These are phyloP conservation scores for Epinotia demarniana DNA, from an alignment of 2,888 invertebrate genomes.

Conservation along the genomic window DNA sequence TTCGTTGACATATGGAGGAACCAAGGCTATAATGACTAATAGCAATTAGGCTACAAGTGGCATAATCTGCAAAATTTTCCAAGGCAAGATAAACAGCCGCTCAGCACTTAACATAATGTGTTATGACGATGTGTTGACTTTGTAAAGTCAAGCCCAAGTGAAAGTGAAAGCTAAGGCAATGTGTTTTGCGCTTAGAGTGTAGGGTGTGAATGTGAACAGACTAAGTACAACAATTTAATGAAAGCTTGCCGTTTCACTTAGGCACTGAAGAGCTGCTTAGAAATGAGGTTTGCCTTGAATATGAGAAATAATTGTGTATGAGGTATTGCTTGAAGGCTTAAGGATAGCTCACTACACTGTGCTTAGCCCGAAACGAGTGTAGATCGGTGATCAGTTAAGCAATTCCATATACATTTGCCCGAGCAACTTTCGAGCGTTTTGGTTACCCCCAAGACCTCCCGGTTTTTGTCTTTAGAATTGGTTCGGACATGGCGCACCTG, in stretches of 20 bases:
- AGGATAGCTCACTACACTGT: too few species aligned
- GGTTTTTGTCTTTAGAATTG: too few species aligned
- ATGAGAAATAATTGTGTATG: background rate
- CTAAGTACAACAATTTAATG: conserved; percentile 15
- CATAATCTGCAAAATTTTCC: conserved; percentile 3
- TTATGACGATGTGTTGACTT: conserved; percentile 24
- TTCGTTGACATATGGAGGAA: background rate
- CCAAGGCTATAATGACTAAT: background rate
- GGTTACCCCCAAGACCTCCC: too few species aligned
- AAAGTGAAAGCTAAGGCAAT: conserved; percentile 44
- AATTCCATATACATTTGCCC: background rate
- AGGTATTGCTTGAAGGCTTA: background rate
- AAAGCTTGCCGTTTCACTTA: conserved; percentile 11
- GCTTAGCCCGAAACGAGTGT: too few species aligned
- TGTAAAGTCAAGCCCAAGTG: conserved; percentile 51
- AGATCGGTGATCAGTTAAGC: too few species aligned
- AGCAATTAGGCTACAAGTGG: background rate
- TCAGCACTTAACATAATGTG: conserved; percentile 21
- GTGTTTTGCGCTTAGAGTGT: conserved; percentile 11
- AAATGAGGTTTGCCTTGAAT: background rate
- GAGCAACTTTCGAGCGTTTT: too few species aligned
- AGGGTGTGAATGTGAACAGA: conserved; percentile 14
- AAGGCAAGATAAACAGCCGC: conserved; percentile 18
- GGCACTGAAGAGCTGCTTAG: background rate
- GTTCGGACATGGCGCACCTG: too few species aligned